Evolutionary conservation across 2,113 vertebrate genomes (phyloP), one percentile per base, ranked within the genome.

Genomic region (Oceanodroma tethys): DNA sequence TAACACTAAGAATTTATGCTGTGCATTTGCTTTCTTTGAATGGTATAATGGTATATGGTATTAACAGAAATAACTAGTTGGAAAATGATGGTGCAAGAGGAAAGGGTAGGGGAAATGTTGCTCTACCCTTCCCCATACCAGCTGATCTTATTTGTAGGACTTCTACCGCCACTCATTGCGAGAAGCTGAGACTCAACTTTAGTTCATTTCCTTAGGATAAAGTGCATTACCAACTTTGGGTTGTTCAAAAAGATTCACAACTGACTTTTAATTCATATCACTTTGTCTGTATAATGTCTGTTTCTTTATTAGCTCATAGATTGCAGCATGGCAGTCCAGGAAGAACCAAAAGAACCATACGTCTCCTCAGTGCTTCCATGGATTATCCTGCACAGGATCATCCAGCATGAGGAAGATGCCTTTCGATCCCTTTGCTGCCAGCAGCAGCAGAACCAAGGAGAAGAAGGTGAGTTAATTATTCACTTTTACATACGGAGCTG

Each of bases 341-440:
- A 99, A 14, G 99, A 99, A 29, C 98, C 98, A 48, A 99, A 99
- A 92, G 99, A 99, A 68, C 99, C 99, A 0, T 99, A 98, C 4
- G 98, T 99, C 81, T 99, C 99, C 73, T 99, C 99, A 0, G 99
- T 99, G 84, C 98, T 99, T 89, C 99, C 99, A 1, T 99, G 99
- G 99, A 98, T 99, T 76, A 98, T 99, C 56, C 97, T 99, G 56
- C 99, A 99, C 95, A 98, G 98, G 76, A 95, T 99, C 86, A 99
- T 99, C 97, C 99, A 99, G 97, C 98, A 99, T 1, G 99, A 99
- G 88, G 99, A 99, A 94, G 99, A 99, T 16, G 97, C 98, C 42
- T 99, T 99, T 89, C 97, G 81, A 58, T 98, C 99, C 66, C 98
- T 99, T 96, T 98, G 99, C 80, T 98, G 98, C 40, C 99, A 99